Evolutionary conservation across 2,113 vertebrate genomes (phyloP).

Genomic region (Sakesphorus luctuosus): DNA sequence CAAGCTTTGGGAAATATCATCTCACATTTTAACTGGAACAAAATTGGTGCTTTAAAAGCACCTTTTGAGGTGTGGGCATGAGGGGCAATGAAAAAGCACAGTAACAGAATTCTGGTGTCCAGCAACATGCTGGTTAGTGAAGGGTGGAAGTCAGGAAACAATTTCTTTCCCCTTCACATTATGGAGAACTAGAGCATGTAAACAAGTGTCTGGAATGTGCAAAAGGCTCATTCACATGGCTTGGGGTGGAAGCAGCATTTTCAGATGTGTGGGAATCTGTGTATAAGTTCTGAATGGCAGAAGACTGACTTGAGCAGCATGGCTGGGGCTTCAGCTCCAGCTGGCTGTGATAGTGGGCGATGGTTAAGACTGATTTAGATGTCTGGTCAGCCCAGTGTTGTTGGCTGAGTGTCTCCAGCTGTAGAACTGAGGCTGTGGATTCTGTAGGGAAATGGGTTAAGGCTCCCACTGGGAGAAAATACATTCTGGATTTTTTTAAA

Average conservation of each 20-base stretch:
- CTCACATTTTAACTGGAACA: background rate
- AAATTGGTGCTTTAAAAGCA: background rate
- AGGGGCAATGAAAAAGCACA: background rate
- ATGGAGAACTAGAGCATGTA: background rate
- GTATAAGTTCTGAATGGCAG: background rate
- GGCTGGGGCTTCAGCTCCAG: background rate
- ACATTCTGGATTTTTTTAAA: background rate
- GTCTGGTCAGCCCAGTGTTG: background rate
- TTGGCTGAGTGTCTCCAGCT: background rate
- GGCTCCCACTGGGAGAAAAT: slow-evolving; percentile 24
- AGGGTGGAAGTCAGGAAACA: background rate
- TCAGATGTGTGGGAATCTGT: background rate
- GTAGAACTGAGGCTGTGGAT: background rate
- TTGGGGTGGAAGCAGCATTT: background rate
- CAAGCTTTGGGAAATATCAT: background rate
- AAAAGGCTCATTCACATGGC: background rate
- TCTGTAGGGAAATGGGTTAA: background rate
- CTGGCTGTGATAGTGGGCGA: background rate
- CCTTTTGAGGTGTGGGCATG: background rate
- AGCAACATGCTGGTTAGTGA: background rate
- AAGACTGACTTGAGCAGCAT: background rate
- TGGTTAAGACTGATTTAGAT: background rate
- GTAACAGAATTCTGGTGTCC: background rate
- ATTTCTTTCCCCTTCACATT: background rate
- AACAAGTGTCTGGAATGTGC: background rate